Evolutionary conservation across 2,797 vertebrate genomes (phyloP).

Genomic region (Corythornis leucogaster): DNA sequence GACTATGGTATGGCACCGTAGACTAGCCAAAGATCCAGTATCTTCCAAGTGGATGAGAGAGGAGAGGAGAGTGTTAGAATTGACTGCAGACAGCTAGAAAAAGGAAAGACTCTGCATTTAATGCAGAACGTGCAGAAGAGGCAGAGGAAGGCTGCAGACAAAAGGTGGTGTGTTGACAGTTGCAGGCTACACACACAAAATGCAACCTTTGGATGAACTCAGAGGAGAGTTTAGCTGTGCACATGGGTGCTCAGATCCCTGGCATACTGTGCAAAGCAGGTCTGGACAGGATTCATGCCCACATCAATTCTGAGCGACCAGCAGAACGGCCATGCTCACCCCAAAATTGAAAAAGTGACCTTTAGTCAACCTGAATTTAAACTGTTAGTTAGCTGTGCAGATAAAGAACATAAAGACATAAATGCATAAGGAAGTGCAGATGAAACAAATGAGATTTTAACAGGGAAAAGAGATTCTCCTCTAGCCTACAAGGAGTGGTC

Average conservation of each 20-base stretch:
- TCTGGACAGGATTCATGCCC: not conserved
- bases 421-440: not conserved
- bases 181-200: not conserved
- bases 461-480: not conserved
- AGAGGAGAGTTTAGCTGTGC: not conserved
- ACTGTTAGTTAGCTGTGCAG: not conserved
- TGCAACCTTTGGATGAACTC: not conserved
- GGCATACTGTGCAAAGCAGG: accelerated
- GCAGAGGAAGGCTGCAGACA: not conserved
- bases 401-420: too few relatives aligned
- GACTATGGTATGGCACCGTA: not conserved
- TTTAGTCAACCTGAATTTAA: not conserved
- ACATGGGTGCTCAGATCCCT: not conserved
- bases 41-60: not conserved
- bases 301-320: not conserved
- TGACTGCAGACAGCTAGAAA: not conserved
- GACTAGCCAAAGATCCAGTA: not conserved
- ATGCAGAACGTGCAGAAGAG: not conserved
- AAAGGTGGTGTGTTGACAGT: not conserved
- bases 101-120: not conserved
- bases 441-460: not conserved
- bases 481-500: not conserved
- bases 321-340: not conserved
- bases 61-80: not conserved
- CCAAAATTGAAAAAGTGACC: not conserved